Percentiles rank a stretch among this genome's conserved stretches.
Conservation (phyloP, 2,113 vertebrate species). For the Choloepus hoffmanni region DNA sequence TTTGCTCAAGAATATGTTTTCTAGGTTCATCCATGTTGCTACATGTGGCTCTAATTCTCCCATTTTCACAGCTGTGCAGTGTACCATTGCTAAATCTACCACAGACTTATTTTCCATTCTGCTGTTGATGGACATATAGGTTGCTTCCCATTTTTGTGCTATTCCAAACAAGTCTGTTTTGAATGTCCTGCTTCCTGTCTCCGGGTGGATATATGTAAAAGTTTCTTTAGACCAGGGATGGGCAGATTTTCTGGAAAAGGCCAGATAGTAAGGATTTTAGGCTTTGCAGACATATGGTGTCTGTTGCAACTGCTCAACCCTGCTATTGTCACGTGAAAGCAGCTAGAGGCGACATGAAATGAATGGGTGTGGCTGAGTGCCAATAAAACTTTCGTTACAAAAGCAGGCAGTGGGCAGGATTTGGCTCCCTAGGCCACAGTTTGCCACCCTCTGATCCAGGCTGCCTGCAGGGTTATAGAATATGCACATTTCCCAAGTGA, state of each 20-base stretch:
- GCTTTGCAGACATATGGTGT: not conserved
- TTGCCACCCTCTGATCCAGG: not conserved
- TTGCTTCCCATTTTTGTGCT: not conserved
- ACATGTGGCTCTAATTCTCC: rapidly evolving
- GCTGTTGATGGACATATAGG: not conserved
- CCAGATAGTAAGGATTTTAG: not conserved
- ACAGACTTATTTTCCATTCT: not conserved
- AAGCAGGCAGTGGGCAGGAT: not conserved
- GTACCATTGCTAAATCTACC: not conserved
- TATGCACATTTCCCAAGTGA: not conserved
- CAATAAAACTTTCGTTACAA: not conserved
- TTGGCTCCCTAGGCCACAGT: not conserved
- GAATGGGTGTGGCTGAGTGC: not conserved
- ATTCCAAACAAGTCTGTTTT: not conserved
- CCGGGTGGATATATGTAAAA: not conserved
- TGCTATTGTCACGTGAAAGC: not conserved
- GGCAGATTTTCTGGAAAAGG: not conserved
- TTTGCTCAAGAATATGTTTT: not conserved
- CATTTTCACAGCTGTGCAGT: not conserved
- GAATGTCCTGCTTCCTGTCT: not conserved
- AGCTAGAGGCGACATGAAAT: not conserved
- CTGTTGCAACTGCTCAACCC: not conserved
- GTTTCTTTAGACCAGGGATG: not conserved
- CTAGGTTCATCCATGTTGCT: not conserved
- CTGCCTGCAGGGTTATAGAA: not conserved